Base-by-base conservation (phyloP, 2,888 invertebrate genomes). In the Cantharis flavilabris region DNA sequence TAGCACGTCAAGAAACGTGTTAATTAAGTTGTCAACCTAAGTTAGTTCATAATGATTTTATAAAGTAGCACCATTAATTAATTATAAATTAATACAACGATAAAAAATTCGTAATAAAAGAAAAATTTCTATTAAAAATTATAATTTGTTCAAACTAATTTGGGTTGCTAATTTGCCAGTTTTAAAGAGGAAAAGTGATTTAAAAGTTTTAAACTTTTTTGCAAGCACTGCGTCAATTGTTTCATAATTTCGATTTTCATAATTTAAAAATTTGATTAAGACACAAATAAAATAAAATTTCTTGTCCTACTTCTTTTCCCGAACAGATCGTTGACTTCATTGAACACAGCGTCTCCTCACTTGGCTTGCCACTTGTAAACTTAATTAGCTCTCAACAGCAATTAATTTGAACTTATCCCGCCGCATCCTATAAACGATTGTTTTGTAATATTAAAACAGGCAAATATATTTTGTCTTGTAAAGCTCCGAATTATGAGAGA, bases 331-430 rank as follows among this genome's bases (percentile, higher is more conserved):
- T 82, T 81, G 82, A 82, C 83, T 83, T 82, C 81, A 67, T 67
- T 10, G 26, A 23, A 67, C 65, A 67, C 65, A 23, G 26, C 65
- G 65, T 67, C 80, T 49, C 84, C 82, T 80, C 81, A 81, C 83
- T 83, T 81, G 80, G 82, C 81, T 82, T 78, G 81, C 81, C 83
- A 83, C 83, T 84, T 81, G 79, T 78, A 80, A 81, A 81, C 78
- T 82, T 84, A 84, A 84, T 83, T 84, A 82, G 81, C 80, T 82
- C 83, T 84, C 81, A 80, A 77, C 82, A 80, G 80, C 83, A 83
- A 83, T 83, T 82, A 83, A 78, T 81, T 80, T 75, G 80, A 80
- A 82, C 80, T 82, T 80, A 77, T 76, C 79, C 76, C 80, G 79
- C 75, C 33, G 67, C 69, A 62, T 63, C 28, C 20, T 64, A n/a